phyloP scores from a whole-genome alignment of 1,140 invertebrate genomes.

The Drosophila sechellia region DNA sequence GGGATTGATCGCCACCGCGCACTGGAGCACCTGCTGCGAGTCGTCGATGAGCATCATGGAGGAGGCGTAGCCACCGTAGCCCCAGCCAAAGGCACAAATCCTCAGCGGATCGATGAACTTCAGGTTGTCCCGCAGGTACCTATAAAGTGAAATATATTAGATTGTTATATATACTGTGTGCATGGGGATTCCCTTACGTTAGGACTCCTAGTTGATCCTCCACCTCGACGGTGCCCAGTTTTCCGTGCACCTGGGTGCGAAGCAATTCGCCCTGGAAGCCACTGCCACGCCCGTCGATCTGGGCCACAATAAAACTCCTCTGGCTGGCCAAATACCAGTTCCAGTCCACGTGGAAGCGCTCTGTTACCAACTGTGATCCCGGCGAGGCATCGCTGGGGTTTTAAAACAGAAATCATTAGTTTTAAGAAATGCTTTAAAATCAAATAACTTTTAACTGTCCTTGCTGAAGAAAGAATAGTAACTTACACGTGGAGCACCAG shows the following conservation, averaged over 20 bases:
- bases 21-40: slow-evolving; percentile 89
- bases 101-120: slow-evolving; percentile 90
- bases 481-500: slow-evolving; percentile 93
- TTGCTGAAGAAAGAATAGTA: not conserved
- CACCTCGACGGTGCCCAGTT: slow-evolving; percentile 88
- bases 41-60: slow-evolving; percentile 90
- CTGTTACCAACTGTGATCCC: slow-evolving; percentile 90
- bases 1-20: slow-evolving; percentile 92
- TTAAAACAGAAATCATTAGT: not conserved
- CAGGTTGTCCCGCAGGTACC: slow-evolving; percentile 89
- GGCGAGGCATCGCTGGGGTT: slow-evolving; percentile 88
- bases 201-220: slow-evolving; percentile 95
- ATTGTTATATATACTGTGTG: not conserved
- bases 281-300: slow-evolving; percentile 92
- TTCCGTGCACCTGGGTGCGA: slow-evolving; percentile 89
- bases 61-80: slow-evolving; percentile 90
- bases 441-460: too few relatives aligned
- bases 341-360: slow-evolving; percentile 90
- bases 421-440: not conserved
- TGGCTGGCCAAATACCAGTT: slow-evolving; percentile 91
- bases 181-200: slow-evolving; percentile 84
- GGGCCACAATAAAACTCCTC: slow-evolving; percentile 90
- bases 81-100: slow-evolving; percentile 90
- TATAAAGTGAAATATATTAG: slow-evolving; percentile 56
- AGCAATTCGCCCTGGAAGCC: slow-evolving; percentile 91